Conservation (phyloP, 2,113 vertebrate genomes). For the Apteryx owenii region DNA sequence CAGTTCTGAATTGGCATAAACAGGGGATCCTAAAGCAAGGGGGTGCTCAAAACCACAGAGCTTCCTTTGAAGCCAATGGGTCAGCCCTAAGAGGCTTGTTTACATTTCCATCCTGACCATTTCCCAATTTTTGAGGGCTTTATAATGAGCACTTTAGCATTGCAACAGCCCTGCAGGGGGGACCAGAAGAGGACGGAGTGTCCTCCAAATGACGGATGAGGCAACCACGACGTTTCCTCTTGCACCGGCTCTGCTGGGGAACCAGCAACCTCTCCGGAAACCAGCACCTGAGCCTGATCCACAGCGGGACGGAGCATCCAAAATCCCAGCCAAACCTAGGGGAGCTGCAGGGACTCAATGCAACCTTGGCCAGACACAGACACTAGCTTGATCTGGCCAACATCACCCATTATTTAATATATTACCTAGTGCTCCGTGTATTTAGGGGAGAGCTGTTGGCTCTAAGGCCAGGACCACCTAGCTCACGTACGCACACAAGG, state of each 20-base stretch:
- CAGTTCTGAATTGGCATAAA: not conserved
- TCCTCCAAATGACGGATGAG: not conserved
- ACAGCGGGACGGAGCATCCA: not conserved
- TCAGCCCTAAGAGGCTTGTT: not conserved
- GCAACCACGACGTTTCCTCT: not conserved
- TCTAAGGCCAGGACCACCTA: too few species aligned
- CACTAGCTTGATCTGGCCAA: fast-evolving
- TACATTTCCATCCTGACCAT: not conserved
- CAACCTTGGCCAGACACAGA: too few species aligned
- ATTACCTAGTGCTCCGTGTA: not conserved
- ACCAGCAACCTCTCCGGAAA: not conserved
- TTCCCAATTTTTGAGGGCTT: conserved; percentile 30
- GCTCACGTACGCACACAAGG: fast-evolving
- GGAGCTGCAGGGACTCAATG: not conserved
- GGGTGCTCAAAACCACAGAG: not conserved
- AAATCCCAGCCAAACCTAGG: not conserved
- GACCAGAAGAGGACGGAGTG: not conserved
- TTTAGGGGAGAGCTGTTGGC: not conserved
- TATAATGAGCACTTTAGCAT: not conserved
- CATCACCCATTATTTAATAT: not conserved
- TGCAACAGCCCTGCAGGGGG: not conserved
- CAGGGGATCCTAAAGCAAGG: not conserved
- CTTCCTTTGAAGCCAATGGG: not conserved
- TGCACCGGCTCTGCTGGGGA: not conserved
- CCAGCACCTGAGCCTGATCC: not conserved